phyloP scores from a whole-genome alignment of 2,888 invertebrate species.

The Harpalus rubripes region DNA sequence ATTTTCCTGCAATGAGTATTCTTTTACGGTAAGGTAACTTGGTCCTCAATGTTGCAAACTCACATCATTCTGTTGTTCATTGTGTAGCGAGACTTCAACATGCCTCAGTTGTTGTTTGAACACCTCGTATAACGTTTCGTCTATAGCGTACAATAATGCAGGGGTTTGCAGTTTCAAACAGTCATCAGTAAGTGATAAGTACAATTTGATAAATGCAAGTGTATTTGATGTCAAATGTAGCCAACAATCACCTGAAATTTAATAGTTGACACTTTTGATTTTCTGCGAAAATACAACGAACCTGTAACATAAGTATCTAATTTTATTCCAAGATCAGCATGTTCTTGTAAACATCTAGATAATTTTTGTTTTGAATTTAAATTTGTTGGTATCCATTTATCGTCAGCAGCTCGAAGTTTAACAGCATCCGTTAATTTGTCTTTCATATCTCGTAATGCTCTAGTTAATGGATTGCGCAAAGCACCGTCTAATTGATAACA shows the following conservation, averaged over 20 bases:
- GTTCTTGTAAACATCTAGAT: conserved; percentile 84
- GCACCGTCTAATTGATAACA: conserved; percentile 94
- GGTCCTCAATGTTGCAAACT: conserved; percentile 67
- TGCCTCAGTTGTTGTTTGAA: conserved; percentile 87
- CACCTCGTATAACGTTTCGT: conserved; percentile 86
- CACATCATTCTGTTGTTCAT: conserved; percentile 80
- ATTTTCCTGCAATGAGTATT: neutral
- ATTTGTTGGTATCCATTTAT: conserved; percentile 91
- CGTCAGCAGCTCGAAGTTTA: conserved; percentile 87
- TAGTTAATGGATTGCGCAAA: conserved; percentile 87
- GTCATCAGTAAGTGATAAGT: conserved; percentile 86
- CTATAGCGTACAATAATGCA: conserved; percentile 86
- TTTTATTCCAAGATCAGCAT: conserved; percentile 84
- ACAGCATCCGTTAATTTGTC: conserved; percentile 91
- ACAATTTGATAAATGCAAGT: conserved; percentile 88
- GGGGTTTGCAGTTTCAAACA: conserved; percentile 87
- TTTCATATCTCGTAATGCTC: conserved; percentile 87
- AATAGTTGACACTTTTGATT: no score
- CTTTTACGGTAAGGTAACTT: no score
- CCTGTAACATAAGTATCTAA: conserved; percentile 83
- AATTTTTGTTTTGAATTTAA: conserved; percentile 86
- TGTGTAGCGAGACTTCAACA: conserved; percentile 80
- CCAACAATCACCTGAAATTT: conserved; percentile 82
- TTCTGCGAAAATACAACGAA: conserved; percentile 69
- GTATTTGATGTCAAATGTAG: conserved; percentile 89